Evolutionary conservation across 1,140 invertebrate species (phyloP).

Genomic region (Probaryconus sp.): DNA sequence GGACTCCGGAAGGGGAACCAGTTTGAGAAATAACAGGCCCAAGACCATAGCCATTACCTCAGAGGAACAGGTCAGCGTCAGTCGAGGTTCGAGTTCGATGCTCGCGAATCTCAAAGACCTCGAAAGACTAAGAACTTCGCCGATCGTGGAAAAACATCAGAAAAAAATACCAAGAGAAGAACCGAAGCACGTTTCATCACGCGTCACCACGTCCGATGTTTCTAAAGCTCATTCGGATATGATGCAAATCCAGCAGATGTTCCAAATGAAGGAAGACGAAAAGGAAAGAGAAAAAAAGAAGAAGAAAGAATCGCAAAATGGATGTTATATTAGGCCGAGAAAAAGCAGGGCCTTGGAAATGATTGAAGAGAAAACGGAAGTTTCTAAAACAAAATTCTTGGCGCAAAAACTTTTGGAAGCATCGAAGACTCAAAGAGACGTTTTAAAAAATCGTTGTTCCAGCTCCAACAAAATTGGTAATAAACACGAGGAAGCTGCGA

Average conservation of each 20-base stretch:
- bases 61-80: conserved; percentile 3
- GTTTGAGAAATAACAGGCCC: conserved; percentile 27
- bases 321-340: conserved; percentile 1
- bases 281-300: conserved; percentile 41
- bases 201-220: conserved; percentile 38
- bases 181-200: not conserved
- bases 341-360: conserved; percentile 39
- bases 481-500: not conserved
- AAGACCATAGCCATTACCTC: conserved; percentile 21
- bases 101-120: conserved; percentile 70
- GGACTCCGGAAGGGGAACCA: conserved; percentile 46
- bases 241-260: conserved; percentile 59
- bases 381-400: conserved; percentile 34
- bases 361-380: conserved; percentile 50
- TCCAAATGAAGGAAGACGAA: conserved; percentile 47
- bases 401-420: conserved; percentile 38
- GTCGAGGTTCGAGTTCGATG: conserved; percentile 48
- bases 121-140: conserved; percentile 68
- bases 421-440: conserved; percentile 29
- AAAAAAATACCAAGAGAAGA: not conserved
- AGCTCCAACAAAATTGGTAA: not conserved
- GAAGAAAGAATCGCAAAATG: not conserved
- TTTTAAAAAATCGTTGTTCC: conserved; percentile 4
- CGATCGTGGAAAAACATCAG: conserved; percentile 55
- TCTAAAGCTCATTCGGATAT: conserved; percentile 66